Base-by-base conservation (phyloP, 2,888 invertebrate genomes). In the Toxonevra muliebris region DNA sequence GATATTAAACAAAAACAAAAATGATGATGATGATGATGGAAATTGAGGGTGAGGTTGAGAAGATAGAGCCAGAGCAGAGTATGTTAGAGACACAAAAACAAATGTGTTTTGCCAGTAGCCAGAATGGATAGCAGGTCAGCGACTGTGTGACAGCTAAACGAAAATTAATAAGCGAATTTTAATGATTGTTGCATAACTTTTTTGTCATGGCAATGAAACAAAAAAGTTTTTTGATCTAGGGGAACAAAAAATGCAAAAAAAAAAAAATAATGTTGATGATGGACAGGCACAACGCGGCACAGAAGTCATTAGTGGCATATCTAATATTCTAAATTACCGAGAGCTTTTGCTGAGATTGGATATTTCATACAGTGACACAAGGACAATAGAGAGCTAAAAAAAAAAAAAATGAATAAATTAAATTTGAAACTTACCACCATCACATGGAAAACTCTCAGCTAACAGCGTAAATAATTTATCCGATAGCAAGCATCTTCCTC, bases 401-500 rank as follows among this genome's bases (percentile, higher is more conserved):
- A 48, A 48, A n/a, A 5, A 5, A 3, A 5, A 48, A 48, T n/a
- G 2, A 53, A 53, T 17, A 53, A 53, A 53, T 17, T 2, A 48
- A 12, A 48, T 12, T 2, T 2, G 52, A 60, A 55, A 76, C 82
- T 78, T 76, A 84, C 84, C 81, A 66, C 82, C 81, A 73, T 84
- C 82, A 70, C 84, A 84, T 70, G 85, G 84, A 76, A 85, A 85
- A 76, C 79, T 83, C 76, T 84, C 85, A 55, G 83, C 83, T 68
- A 85, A 76, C 76, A 85, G 77, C 72, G 81, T 82, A 77, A 84
- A 85, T 76, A 86, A 80, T 81, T 87, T 86, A 79, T 87, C 86
- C 70, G 87, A 85, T 66, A 87, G 79, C 65, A 87, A 79, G 75
- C 86, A 86, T 72, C 87, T 82, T 67, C 86, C 86, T 65, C 85